Evolutionary conservation across 2,888 invertebrate species (phyloP).

Genomic region (Acanthopleura granulata): DNA sequence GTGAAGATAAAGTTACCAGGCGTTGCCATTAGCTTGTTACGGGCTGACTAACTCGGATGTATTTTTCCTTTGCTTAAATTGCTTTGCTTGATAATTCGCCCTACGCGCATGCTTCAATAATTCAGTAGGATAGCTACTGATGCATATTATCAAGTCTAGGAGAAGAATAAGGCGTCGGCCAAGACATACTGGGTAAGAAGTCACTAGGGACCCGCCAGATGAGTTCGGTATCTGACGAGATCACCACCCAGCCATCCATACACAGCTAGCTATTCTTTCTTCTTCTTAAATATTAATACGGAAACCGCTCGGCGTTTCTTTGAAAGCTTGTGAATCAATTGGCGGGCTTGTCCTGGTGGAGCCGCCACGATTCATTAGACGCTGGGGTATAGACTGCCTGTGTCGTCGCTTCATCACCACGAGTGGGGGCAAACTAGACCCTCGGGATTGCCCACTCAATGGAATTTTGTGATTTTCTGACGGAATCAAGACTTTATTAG

Average conservation of each 20-base stretch:
- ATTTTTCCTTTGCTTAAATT: not conserved
- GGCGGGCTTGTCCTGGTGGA: not conserved
- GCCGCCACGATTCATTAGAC: not conserved
- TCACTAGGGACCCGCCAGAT: not conserved
- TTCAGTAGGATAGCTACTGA: not conserved
- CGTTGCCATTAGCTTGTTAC: no score
- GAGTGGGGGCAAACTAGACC: not conserved
- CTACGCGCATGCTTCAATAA: not conserved
- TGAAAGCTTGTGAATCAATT: conserved; percentile 1
- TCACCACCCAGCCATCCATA: not conserved
- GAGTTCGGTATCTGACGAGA: not conserved
- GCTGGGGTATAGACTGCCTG: not conserved
- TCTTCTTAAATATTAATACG: conserved; percentile 8
- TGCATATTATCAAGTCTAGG: not conserved
- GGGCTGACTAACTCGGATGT: no score
- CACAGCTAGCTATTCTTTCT: not conserved
- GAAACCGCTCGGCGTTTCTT: not conserved
- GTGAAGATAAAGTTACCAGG: no score
- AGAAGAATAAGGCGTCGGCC: not conserved
- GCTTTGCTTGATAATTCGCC: conserved; percentile 2
- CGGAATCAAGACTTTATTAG: not conserved
- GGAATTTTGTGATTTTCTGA: not conserved
- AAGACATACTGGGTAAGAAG: conserved; percentile 1
- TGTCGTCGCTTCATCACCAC: not conserved
- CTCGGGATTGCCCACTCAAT: not conserved